phyloP scores from a whole-genome alignment of 2,797 vertebrate species.

The Heliangelus exortis region DNA sequence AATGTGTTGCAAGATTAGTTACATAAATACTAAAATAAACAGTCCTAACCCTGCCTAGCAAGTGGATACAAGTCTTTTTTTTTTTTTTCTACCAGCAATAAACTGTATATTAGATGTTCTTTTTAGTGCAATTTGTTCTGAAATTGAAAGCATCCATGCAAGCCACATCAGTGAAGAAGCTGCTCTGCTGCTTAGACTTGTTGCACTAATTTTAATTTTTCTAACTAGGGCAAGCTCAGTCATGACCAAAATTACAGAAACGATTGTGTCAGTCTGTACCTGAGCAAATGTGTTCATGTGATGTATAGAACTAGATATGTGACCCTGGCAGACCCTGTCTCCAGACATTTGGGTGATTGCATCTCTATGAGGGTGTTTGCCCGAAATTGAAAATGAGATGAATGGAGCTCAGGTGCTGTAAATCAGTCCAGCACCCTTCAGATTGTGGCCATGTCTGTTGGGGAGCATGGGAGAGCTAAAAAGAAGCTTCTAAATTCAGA shows the following conservation, averaged over 20 bases:
- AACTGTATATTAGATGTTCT: background rate
- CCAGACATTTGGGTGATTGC: background rate
- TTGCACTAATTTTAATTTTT: background rate
- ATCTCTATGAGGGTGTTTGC: background rate
- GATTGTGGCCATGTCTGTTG: background rate
- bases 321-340: background rate
- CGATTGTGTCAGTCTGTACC: background rate
- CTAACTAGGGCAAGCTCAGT: background rate
- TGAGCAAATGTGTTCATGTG: background rate
- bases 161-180: background rate
- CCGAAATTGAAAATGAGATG: background rate
- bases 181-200: background rate
- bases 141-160: background rate
- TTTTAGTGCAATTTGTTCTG: slow-evolving; percentile 13
- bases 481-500: background rate
- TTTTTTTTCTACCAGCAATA: background rate
- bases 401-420: background rate
- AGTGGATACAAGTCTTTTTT: background rate
- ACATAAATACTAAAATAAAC: slow-evolving; percentile 23
- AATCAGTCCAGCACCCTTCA: background rate
- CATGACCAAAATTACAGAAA: background rate
- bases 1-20: background rate
- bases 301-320: background rate
- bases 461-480: background rate
- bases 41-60: background rate